These are phyloP conservation scores for Ceyx margarethae DNA, from an alignment of 2,113 vertebrate genomes.

Conservation along the genomic window DNA sequence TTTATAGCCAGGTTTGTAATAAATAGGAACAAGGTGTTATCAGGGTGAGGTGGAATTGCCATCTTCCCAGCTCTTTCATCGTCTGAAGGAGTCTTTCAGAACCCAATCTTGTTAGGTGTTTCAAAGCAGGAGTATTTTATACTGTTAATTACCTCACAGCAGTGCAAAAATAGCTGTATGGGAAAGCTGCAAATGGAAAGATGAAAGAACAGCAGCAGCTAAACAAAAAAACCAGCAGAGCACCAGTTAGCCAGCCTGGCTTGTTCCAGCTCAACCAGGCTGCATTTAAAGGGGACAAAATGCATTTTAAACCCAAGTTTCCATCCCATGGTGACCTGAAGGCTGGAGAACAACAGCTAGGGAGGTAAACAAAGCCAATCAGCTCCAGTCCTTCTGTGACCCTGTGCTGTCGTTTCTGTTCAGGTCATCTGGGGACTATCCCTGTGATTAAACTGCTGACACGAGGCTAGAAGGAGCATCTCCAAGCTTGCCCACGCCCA, in stretches of 20 bases:
- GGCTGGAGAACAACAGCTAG: not conserved
- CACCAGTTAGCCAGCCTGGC: not conserved
- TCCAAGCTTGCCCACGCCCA: accelerated
- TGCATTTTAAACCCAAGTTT: not conserved
- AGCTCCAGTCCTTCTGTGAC: too few relatives aligned
- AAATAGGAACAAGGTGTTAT: accelerated
- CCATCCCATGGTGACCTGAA: not conserved
- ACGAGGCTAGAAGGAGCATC: not conserved
- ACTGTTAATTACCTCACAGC: not conserved
- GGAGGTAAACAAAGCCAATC: not conserved
- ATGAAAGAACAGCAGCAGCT: not conserved
- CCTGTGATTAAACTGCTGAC: accelerated
- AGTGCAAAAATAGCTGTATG: not conserved
- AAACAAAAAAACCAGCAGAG: not conserved
- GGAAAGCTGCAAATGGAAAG: not conserved
- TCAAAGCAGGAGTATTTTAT: not conserved
- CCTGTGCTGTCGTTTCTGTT: not conserved
- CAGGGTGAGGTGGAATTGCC: not conserved
- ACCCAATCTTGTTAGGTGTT: not conserved
- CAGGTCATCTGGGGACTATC: not conserved
- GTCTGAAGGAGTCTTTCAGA: not conserved
- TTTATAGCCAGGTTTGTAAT: not conserved
- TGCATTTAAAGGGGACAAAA: not conserved
- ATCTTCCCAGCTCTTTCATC: not conserved
- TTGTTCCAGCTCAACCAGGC: not conserved